A percentile compares a stretch with the other conserved stretches of the same genome.
These are phyloP conservation scores for Seira musarum DNA, from an alignment of 2,888 invertebrate genomes.

Conservation along the genomic window DNA sequence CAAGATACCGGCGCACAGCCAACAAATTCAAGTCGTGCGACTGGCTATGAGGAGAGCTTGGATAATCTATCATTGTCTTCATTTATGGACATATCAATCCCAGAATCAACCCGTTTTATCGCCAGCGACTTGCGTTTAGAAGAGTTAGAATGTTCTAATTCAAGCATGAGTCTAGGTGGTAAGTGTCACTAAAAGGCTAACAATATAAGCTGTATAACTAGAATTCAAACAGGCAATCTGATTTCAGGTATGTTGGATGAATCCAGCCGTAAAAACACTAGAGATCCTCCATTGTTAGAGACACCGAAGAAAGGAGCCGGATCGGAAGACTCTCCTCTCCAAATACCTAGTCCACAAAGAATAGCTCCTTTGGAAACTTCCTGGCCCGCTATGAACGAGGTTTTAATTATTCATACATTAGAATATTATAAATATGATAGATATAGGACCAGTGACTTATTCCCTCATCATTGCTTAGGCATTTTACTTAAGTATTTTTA, in stretches of 20 bases:
- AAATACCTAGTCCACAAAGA: conserved; percentile 16
- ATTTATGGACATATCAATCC: conserved; percentile 69
- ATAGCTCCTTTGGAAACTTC: conserved; percentile 30
- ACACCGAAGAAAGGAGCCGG: conserved; percentile 43
- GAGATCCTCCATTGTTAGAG: conserved; percentile 37
- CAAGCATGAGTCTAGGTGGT: conserved; percentile 62
- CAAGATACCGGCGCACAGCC: background rate
- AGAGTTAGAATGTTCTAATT: conserved; percentile 62
- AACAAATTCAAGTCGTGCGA: conserved; percentile 8
- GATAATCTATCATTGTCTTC: conserved; percentile 67
- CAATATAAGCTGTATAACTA: background rate
- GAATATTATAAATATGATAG: too few species aligned
- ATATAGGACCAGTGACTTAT: too few species aligned
- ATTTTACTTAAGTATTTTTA: background rate
- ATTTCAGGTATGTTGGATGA: conserved; percentile 47
- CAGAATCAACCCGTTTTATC: conserved; percentile 65
- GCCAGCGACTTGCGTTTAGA: conserved; percentile 64
- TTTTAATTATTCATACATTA: too few species aligned
- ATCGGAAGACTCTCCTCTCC: conserved; percentile 5
- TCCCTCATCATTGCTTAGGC: background rate
- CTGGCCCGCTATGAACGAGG: conserved; percentile 46
- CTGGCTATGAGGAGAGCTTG: conserved; percentile 47
- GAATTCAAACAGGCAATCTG: background rate
- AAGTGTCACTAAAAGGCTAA: background rate
- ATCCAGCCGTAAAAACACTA: conserved; percentile 30